A percentile compares a stretch with the other conserved stretches of the same genome.
phyloP scores from a whole-genome alignment of 2,113 vertebrate species.

The Pomatostomus ruficeps region DNA sequence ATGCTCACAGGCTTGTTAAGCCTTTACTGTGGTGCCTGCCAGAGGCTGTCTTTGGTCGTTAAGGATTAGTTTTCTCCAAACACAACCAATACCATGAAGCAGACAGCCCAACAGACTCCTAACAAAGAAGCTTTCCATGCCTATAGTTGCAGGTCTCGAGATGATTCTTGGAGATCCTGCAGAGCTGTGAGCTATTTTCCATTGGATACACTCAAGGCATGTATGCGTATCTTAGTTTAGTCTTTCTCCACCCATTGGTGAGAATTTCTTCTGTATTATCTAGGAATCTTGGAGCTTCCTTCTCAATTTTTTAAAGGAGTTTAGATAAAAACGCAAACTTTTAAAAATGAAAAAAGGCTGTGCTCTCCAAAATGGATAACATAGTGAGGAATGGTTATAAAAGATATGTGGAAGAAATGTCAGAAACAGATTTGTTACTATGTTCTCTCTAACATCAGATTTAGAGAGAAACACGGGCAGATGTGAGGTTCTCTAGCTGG shows the following conservation, averaged over 20 bases:
- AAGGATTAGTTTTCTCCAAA: background rate
- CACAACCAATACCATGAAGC: background rate
- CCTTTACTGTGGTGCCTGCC: background rate
- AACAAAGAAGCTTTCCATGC: background rate
- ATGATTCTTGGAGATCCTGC: background rate
- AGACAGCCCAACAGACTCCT: background rate
- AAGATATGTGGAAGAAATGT: background rate
- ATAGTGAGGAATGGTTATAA: background rate
- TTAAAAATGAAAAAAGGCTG: background rate
- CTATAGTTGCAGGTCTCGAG: background rate
- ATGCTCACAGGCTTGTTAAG: background rate
- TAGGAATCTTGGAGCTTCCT: background rate
- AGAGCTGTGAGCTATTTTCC: background rate
- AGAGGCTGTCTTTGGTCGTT: background rate
- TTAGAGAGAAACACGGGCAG: background rate
- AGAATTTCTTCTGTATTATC: background rate
- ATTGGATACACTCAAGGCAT: background rate
- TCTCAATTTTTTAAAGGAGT: background rate
- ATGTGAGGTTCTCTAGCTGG: background rate
- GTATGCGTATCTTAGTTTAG: background rate
- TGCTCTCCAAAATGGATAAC: background rate
- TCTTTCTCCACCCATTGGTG: background rate
- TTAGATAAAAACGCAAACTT: background rate
- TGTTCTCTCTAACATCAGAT: background rate
- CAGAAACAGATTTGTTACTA: background rate